Evolutionary conservation across 2,797 vertebrate genomes (phyloP).

Genomic region (Manis pentadactyla): DNA sequence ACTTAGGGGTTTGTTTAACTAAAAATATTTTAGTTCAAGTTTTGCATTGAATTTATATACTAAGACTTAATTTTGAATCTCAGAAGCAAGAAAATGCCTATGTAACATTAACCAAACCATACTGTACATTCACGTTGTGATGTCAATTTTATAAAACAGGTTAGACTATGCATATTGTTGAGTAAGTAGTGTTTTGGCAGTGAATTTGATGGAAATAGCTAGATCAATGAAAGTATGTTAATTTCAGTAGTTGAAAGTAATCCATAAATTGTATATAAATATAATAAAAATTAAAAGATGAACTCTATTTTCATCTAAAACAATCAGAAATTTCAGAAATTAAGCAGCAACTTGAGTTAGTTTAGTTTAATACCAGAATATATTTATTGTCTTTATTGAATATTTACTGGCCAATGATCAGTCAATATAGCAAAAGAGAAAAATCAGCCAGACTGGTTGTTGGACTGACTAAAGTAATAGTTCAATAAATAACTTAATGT

Average conservation of each 20-base stretch:
- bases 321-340: not conserved
- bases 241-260: not conserved
- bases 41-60: not conserved
- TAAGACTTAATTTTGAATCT: constrained; percentile 15
- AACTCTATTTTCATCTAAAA: not conserved
- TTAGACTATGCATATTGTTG: not conserved
- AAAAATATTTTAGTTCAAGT: constrained; percentile 30
- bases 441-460: not conserved
- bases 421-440: not conserved
- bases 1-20: not conserved
- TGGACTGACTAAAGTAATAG: not conserved
- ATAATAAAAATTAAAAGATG: not conserved
- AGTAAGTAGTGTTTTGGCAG: not conserved
- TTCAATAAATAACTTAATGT: not conserved
- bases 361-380: not conserved
- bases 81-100: not conserved
- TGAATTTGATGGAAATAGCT: not conserved
- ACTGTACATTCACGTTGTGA: not conserved
- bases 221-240: not conserved
- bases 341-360: not conserved
- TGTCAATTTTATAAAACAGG: not conserved
- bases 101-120: not conserved
- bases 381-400: not conserved
- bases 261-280: not conserved
- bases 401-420: not conserved